These are phyloP conservation scores for Rafetus swinhoei DNA, from an alignment of 2,113 vertebrate species.

Conservation along the genomic window DNA sequence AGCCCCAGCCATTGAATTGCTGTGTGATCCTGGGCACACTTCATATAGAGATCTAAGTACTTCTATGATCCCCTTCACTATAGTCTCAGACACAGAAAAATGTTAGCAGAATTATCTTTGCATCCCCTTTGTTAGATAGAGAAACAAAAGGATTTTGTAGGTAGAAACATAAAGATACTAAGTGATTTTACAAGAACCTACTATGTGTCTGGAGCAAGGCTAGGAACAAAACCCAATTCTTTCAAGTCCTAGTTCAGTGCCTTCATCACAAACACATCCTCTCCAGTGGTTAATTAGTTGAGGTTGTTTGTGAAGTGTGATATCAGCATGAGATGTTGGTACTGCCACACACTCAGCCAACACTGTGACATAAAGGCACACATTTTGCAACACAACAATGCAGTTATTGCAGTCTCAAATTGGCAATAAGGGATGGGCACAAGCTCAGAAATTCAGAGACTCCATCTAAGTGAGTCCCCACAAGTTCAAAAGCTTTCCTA, in stretches of 20 bases:
- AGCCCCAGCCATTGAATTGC: neutral
- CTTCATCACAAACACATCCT: too few species aligned
- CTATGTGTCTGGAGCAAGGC: accelerated
- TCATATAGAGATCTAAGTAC: neutral
- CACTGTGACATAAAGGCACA: neutral
- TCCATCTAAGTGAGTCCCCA: neutral
- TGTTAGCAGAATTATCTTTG: accelerated
- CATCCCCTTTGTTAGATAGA: neutral
- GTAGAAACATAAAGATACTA: neutral
- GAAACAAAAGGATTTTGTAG: accelerated
- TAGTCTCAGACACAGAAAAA: accelerated
- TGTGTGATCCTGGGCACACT: neutral
- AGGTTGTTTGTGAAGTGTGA: neutral
- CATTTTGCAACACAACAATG: accelerated
- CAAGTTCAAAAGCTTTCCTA: neutral
- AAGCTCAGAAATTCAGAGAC: neutral
- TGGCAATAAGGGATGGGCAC: neutral
- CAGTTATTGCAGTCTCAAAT: neutral
- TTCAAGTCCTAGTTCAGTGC: neutral
- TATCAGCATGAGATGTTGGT: accelerated
- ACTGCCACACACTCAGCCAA: neutral
- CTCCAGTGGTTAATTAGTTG: slow-evolving; percentile 16
- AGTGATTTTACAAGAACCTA: neutral
- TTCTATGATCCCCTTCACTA: neutral
- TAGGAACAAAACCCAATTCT: neutral